Evolutionary conservation across 2,888 invertebrate genomes (phyloP), one percentile per base, ranked within the genome.

Genomic region (Chymomyza amoena): DNA sequence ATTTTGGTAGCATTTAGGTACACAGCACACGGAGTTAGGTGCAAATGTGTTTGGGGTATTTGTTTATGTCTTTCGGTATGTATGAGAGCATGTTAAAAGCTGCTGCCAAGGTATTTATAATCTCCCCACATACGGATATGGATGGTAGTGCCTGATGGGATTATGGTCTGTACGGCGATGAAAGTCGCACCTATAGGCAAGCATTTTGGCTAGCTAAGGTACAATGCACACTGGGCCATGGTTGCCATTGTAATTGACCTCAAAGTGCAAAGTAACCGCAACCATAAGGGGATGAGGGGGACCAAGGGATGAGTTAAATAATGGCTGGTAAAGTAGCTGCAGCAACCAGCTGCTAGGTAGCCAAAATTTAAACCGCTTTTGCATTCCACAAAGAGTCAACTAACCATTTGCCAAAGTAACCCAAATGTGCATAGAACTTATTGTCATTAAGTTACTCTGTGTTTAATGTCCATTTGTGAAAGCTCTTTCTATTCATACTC

Each of bases 1-100:
- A 16, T n/a, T n/a, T n/a, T 52, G 52, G 16, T 4, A 45, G 61
- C 69, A 76, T 71, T 78, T 60, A 63, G 67, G 63, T 73, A 62
- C 56, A 64, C 45, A 63, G 64, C 36, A 36, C 66, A 10, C 36
- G 9, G 73, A 69, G 76, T 70, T 70, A 79, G 77, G 73, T 79
- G 73, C 66, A 79, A 76, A 70, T 66, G 54, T 65, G 57, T 45
- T 32, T 6, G 32, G 9, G 9, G 32, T 32, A 32, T 32, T 6
- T 25, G 25, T 25, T 25, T 25, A 25, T 25, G 25, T 25, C 25
- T 25, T 32, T 32, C 7, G 0, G 32, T 4, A 32, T 32, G 16
- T 64, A 15, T 54, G 54, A 59, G 64, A 13, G 13, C 39, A 45
- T 13, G 13, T 45, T 45, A 45, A 45, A 13, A 45, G 10, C 6